phyloP scores from a whole-genome alignment of 1,140 invertebrate genomes.

The Pinna nobilis region DNA sequence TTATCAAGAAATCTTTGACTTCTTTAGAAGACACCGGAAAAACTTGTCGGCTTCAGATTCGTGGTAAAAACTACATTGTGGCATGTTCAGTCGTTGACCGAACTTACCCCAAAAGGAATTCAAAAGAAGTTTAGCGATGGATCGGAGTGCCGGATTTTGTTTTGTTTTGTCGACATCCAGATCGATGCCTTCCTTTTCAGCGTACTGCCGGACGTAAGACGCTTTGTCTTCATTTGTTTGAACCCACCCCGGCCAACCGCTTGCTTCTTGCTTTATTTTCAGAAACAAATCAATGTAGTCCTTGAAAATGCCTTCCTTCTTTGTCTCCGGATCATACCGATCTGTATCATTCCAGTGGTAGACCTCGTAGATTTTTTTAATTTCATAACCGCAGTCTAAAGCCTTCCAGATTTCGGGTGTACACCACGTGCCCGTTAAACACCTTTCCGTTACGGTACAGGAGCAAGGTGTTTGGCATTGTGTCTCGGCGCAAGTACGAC shows the following conservation, averaged over 20 bases:
- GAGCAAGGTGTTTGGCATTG: slow-evolving; percentile 8
- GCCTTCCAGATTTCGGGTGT: slow-evolving; percentile 70
- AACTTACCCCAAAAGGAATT: slow-evolving; percentile 50
- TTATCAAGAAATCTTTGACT: slow-evolving; percentile 32
- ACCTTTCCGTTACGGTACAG: slow-evolving; percentile 47
- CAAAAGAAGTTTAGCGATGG: slow-evolving; percentile 49
- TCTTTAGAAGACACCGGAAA: slow-evolving; percentile 43
- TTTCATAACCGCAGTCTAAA: slow-evolving; percentile 63
- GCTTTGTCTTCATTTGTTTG: slow-evolving; percentile 37
- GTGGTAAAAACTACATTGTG: slow-evolving; percentile 24
- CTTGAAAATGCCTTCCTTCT: slow-evolving; percentile 38
- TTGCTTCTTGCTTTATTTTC: slow-evolving; percentile 50
- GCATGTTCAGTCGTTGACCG: slow-evolving; percentile 33
- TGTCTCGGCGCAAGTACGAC: slow-evolving; percentile 34
- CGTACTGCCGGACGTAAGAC: slow-evolving; percentile 67
- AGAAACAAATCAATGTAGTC: slow-evolving; percentile 50
- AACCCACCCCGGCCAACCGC: slow-evolving; percentile 38
- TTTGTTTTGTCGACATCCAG: slow-evolving; percentile 65
- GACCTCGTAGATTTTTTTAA: slow-evolving; percentile 70
- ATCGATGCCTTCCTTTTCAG: slow-evolving; percentile 63
- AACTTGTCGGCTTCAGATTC: slow-evolving; percentile 46
- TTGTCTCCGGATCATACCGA: slow-evolving; percentile 12
- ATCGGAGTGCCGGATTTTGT: slow-evolving; percentile 64
- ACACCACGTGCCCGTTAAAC: slow-evolving; percentile 71
- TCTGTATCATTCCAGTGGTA: slow-evolving; percentile 66